Evolutionary conservation across 2,113 vertebrate genomes (phyloP), one percentile per base, ranked within the genome.

Genomic region (Ranitomeya variabilis): DNA sequence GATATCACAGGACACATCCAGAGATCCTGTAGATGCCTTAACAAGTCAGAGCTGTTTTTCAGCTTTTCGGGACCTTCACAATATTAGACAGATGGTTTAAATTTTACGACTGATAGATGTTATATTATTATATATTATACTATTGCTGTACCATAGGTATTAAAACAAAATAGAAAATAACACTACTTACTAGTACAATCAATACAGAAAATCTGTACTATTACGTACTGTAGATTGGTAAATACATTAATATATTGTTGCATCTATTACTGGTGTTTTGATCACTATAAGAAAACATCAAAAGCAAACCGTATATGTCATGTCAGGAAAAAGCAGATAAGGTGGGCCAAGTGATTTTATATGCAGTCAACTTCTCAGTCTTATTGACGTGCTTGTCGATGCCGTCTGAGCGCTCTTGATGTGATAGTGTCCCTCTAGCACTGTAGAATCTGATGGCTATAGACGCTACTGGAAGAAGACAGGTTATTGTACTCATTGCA

Each of bases 401-500:
- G n/a, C 67, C 73, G 69, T 74, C 67, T 80, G 77, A 59, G 77
- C 77, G 55, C 45, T 69, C 77, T 69, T 77, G 60, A 87, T 79
- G 86, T 52, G 60, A 67, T 60, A 57, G 21, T 87, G 86, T 87
- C 74, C 86, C 86, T 80, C 59, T 54, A 87, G 86, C 77, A 16
- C 78, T 55, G 78, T 80, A 54, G 77, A 85, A 66, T 37, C 73
- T 57, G 62, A 85, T 79, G 73, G 71, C 60, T 66, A 26, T 59
- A 85, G 37, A 85, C 74, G 7, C 71, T 26, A 67, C 31, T 79
- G 62, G 73, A 67, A 89, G 80, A 69, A 89, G 81, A 89, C 71
- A 59, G 82, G 81, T 69, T 89, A 69, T 85, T 84, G 60, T 83
- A 78, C 62, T 19, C 82, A 67, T 52, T 89, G 82, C 87, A 77